Evolutionary conservation across 2,797 vertebrate species (phyloP).

Genomic region (Artibeus lituratus): DNA sequence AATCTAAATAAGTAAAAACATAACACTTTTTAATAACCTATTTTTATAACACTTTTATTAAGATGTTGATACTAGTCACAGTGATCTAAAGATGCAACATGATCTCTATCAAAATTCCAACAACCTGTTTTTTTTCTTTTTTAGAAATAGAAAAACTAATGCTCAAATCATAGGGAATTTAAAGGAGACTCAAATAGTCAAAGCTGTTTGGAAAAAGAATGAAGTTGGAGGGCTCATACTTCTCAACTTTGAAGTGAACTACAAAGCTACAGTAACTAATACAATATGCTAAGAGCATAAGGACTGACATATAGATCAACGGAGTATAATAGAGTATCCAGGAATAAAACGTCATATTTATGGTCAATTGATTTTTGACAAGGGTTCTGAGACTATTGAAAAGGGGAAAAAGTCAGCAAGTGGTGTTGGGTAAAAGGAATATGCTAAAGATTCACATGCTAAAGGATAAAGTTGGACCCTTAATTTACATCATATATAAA

Average conservation of each 20-base stretch:
- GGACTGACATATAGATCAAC: too few species aligned
- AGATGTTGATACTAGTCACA: background rate
- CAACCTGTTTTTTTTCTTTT: background rate
- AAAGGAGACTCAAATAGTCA: too few species aligned
- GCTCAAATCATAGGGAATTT: background rate
- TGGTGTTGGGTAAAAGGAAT: background rate
- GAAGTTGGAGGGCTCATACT: background rate
- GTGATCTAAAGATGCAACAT: too few species aligned
- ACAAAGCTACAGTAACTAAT: background rate
- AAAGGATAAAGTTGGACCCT: background rate
- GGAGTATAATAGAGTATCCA: too few species aligned
- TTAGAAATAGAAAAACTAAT: background rate
- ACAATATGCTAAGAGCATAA: background rate
- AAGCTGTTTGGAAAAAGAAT: background rate
- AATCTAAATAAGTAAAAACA: background rate
- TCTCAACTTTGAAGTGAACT: background rate
- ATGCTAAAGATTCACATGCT: background rate
- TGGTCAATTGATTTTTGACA: background rate
- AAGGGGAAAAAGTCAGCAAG: background rate
- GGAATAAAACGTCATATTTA: too few species aligned
- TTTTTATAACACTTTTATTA: background rate
- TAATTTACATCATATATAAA: background rate
- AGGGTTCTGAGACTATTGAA: background rate
- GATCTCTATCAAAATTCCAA: too few species aligned
- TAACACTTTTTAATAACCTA: too few species aligned